Percentiles rank a stretch among this genome's conserved stretches.
phyloP scores from a whole-genome alignment of 1,140 invertebrate species.

The Nymphalis io region DNA sequence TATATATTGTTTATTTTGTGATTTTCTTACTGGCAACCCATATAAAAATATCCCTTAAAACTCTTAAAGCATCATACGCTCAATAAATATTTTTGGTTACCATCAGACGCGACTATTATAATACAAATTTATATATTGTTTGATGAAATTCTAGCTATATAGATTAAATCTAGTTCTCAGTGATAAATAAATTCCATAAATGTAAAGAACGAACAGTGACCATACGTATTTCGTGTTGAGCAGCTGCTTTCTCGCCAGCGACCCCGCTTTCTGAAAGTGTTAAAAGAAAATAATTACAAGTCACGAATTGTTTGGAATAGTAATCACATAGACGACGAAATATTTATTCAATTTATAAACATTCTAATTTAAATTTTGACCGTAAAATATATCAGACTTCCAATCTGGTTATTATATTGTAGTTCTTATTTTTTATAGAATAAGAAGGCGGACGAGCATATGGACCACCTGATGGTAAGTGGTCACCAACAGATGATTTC shows the following conservation, averaged over 20 bases:
- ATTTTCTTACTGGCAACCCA: neutral
- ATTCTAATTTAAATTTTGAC: no score
- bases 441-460: no score
- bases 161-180: constrained; percentile 19
- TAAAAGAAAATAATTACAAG: constrained; percentile 23
- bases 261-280: constrained; percentile 60
- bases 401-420: no score
- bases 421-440: no score
- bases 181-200: constrained; percentile 52
- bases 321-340: neutral
- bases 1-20: neutral
- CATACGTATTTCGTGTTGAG: constrained; percentile 60
- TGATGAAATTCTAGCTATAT: constrained; percentile 27
- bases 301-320: neutral
- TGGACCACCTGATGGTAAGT: no score
- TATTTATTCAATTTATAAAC: no score
- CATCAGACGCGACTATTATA: constrained; percentile 3
- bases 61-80: constrained; percentile 17
- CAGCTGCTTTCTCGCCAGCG: constrained; percentile 44
- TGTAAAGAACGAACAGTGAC: constrained; percentile 62
- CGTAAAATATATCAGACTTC: no score
- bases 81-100: constrained; percentile 46
- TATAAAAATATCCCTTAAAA: constrained; percentile 1
- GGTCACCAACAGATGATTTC: no score
- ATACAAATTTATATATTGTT: neutral